phyloP scores from a whole-genome alignment of 2,797 vertebrate species.

The Orientallactaga sibirica region DNA sequence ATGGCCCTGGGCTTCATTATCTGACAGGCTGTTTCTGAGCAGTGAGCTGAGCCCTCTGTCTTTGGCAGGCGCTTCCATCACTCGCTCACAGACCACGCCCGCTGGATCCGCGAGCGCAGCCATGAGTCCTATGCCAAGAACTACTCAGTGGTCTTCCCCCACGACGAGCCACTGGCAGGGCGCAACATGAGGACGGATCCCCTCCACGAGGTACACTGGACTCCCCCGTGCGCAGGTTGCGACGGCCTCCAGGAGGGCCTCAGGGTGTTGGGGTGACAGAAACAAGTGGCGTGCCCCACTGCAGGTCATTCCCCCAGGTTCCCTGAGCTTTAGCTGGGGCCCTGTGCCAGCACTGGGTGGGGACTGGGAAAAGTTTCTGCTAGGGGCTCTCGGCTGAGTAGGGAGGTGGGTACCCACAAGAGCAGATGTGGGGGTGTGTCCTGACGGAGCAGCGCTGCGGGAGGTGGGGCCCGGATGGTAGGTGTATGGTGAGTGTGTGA shows the following conservation, averaged over 20 bases:
- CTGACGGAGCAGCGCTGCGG: too few species aligned
- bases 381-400: not conserved
- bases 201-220: constrained; percentile 91
- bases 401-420: not conserved
- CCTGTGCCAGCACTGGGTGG: not conserved
- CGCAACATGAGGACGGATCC: constrained; percentile 94
- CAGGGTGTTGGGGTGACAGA: not conserved
- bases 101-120: constrained; percentile 96
- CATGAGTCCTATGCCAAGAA: constrained; percentile 98
- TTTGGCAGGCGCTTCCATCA: constrained; percentile 92
- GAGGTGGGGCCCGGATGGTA: not conserved
- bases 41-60: rapidly evolving
- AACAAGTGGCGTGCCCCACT: rapidly evolving
- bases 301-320: too few species aligned
- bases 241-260: rapidly evolving
- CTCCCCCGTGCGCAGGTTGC: rapidly evolving
- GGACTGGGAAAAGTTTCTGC: not conserved
- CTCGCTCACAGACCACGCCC: constrained; percentile 91
- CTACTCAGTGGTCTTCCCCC: constrained; percentile 96
- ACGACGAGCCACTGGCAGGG: constrained; percentile 95
- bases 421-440: not conserved
- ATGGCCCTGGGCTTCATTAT: not conserved
- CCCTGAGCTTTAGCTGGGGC: not conserved
- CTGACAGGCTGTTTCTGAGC: not conserved
- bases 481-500: too few species aligned